Conservation (phyloP, 2,113 vertebrate species). For the Bubo bubo region DNA sequence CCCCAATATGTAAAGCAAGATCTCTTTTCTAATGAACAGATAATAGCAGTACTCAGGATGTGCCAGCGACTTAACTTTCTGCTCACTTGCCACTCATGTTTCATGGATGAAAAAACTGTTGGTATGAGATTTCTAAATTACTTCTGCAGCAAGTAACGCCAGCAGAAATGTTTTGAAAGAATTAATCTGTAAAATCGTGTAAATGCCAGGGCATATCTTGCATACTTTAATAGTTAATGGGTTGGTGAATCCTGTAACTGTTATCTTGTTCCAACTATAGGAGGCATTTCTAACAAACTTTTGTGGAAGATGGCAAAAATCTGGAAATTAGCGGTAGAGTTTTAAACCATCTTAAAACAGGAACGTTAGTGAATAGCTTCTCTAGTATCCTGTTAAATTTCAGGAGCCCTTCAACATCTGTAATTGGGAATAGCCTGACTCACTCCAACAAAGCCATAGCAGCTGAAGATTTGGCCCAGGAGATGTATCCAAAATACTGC, state of each 20-base stretch:
- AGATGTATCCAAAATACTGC: slow-evolving; percentile 22
- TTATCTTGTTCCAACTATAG: not conserved
- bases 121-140: not conserved
- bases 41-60: not conserved
- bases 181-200: not conserved
- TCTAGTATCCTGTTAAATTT: not conserved
- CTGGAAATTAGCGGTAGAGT: not conserved
- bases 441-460: not conserved
- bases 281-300: not conserved
- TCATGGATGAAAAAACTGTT: not conserved
- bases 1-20: not conserved
- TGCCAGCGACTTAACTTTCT: not conserved
- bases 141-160: not conserved
- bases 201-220: not conserved
- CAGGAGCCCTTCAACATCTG: not conserved
- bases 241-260: not conserved
- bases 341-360: not conserved
- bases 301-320: not conserved
- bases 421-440: not conserved
- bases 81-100: not conserved
- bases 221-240: not conserved
- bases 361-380: not conserved
- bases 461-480: not conserved
- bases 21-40: not conserved
- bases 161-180: not conserved